phyloP scores from a whole-genome alignment of 1,140 invertebrate genomes.

The Caenorhabditis tropicalis region DNA sequence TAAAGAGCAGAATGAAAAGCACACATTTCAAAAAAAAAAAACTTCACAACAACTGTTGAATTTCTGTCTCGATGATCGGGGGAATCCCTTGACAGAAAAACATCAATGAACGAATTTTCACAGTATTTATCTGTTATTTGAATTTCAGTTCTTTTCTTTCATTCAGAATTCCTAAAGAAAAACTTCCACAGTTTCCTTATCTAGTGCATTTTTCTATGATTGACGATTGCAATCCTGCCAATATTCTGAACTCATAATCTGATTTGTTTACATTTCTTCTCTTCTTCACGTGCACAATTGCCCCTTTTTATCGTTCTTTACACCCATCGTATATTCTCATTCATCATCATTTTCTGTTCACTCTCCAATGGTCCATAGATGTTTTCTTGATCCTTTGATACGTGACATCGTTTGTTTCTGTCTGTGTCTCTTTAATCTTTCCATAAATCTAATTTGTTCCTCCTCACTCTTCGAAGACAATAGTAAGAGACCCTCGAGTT shows the following conservation, averaged over 20 bases:
- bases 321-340: background rate
- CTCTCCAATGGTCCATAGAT: background rate
- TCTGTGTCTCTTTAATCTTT: background rate
- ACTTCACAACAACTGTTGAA: too few relatives aligned
- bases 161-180: too few relatives aligned
- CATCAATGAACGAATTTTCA: too few relatives aligned
- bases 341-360: background rate
- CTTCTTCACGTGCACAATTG: background rate
- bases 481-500: background rate
- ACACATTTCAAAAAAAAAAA: too few relatives aligned
- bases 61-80: too few relatives aligned
- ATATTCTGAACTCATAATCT: background rate
- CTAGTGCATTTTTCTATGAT: too few relatives aligned
- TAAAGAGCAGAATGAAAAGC: too few relatives aligned
- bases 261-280: background rate
- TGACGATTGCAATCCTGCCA: too few relatives aligned
- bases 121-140: too few relatives aligned
- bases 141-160: too few relatives aligned
- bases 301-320: background rate
- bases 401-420: background rate
- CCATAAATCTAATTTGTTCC: background rate
- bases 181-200: too few relatives aligned
- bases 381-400: slow-evolving; percentile 17
- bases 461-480: background rate
- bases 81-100: too few relatives aligned